These are phyloP conservation scores for Temnopleurus reevesii DNA, from an alignment of 53 echinoderm and acorn worm species.

Conservation along the genomic window DNA sequence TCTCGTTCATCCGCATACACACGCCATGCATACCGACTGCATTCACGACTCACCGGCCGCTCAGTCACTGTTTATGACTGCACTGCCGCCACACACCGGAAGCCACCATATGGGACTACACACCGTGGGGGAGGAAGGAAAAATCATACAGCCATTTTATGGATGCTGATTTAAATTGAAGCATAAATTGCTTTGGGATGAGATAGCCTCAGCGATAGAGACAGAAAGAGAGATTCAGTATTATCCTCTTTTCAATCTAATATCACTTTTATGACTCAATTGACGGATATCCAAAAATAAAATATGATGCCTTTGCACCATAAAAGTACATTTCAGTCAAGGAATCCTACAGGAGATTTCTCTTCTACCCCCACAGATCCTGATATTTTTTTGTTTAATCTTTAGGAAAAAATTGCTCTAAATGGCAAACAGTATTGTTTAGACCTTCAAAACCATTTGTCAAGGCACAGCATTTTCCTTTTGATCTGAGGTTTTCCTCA, in stretches of 20 bases:
- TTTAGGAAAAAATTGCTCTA: too few relatives aligned
- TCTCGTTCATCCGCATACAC: neutral
- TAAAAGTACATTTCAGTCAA: slow-evolving; percentile 1
- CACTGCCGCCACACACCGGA: neutral
- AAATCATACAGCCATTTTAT: neutral
- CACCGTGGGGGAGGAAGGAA: neutral
- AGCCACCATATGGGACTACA: neutral
- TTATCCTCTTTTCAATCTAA: slow-evolving; percentile 13
- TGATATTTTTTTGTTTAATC: too few relatives aligned
- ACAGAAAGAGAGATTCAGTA: neutral
- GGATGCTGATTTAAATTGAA: slow-evolving; percentile 14
- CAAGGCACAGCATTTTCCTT: too few relatives aligned
- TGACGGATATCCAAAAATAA: neutral
- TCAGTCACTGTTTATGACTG: neutral
- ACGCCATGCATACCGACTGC: neutral
- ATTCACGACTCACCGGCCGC: neutral
- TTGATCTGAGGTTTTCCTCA: too few relatives aligned
- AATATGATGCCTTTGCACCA: neutral
- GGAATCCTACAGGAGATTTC: neutral
- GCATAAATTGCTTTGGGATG: slow-evolving; percentile 1
- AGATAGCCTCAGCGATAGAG: neutral
- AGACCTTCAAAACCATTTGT: too few relatives aligned
- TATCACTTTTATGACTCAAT: neutral
- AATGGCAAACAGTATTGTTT: too few relatives aligned
- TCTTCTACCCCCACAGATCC: too few relatives aligned